Evolutionary conservation across 2,113 vertebrate genomes (phyloP), one percentile per base, ranked within the genome.

Genomic region (Verasper variegatus): DNA sequence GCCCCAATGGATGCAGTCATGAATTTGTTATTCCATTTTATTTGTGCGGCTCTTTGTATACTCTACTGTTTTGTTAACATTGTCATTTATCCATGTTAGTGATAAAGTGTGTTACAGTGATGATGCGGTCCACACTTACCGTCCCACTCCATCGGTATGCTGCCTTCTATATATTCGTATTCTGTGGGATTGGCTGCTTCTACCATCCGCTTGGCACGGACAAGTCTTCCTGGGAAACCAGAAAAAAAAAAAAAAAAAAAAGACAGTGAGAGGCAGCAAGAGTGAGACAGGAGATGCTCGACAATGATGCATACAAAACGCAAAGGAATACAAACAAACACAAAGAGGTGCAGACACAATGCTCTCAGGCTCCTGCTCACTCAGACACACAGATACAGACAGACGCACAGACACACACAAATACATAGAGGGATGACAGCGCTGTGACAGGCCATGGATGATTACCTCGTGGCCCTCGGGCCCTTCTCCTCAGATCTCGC

Each of bases 81-180:
- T 69, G 55, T 58, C 57, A 69, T 84, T 79, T 74, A 79, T 83
- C 69, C 26, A 4, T 68, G 61, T 68, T 56, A 21, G 65, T 71
- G 80, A 77, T 68, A 63, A 67, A 81, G 76, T 80, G 54, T 71
- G 76, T 55, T 40, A 57, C 71, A 52, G 63, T 21, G 80, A 85
- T 60, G 73, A 69, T 60, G 70, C 47, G 26, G 77, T 71, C 84
- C 68, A 77, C 58, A 89, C 92, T 96, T 95, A 99, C 97, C 97
- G 92, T 99, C 97, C 98, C 97, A 99, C 94, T 98, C 97, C 18
- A 74, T 79, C 83, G 98, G 98, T 90, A 99, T 97, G 89, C 81
- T 91, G 74, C 96, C 96, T 76, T 81, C 91, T 86, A 92, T 77
- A 92, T 98, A 98, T 65, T 95, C 93, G 74, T 92, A 80, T 61